Percentiles rank a stretch among this genome's conserved stretches.
Conservation (phyloP, 35 echinoderm and acorn worm genomes). For the Hemicentrotus pulcherrimus region DNA sequence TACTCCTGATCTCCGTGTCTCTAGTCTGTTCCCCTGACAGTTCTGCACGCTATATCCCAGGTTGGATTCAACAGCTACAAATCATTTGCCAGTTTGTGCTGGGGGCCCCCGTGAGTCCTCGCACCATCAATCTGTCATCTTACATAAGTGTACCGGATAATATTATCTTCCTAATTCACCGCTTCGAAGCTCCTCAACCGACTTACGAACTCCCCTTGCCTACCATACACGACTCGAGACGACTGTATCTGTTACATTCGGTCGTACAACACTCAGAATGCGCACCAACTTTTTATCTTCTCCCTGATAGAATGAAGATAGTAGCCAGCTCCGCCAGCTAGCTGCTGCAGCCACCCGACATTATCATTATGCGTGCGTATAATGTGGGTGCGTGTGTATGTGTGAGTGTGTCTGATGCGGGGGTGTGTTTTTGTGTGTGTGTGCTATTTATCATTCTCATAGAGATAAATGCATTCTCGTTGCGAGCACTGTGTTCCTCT, state of each 20-base stretch:
- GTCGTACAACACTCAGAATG: background rate
- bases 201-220: background rate
- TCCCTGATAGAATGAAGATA: constrained; percentile 6
- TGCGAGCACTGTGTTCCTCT: background rate
- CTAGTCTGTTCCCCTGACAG: background rate
- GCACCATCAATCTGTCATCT: constrained; percentile 27
- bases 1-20: background rate
- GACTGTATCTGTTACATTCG: constrained; percentile 31
- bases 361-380: constrained; percentile 44
- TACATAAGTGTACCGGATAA: constrained; percentile 6
- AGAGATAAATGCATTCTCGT: constrained; percentile 35
- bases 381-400: constrained; percentile 9
- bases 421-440: constrained; percentile 30
- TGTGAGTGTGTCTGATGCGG: constrained; percentile 24
- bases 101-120: background rate
- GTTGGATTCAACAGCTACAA: background rate
- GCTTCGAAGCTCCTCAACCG: background rate
- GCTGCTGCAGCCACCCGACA: constrained; percentile 20
- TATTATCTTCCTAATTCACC: constrained; percentile 2
- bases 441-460: constrained; percentile 33
- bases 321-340: background rate
- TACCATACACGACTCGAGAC: constrained; percentile 1
- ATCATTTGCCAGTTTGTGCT: background rate
- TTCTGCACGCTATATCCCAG: background rate
- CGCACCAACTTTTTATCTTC: constrained; percentile 30